Percentiles rank a stretch among this genome's conserved stretches.
Evolutionary conservation across 2,113 vertebrate species (phyloP).

Genomic region (Panurus biarmicus): DNA sequence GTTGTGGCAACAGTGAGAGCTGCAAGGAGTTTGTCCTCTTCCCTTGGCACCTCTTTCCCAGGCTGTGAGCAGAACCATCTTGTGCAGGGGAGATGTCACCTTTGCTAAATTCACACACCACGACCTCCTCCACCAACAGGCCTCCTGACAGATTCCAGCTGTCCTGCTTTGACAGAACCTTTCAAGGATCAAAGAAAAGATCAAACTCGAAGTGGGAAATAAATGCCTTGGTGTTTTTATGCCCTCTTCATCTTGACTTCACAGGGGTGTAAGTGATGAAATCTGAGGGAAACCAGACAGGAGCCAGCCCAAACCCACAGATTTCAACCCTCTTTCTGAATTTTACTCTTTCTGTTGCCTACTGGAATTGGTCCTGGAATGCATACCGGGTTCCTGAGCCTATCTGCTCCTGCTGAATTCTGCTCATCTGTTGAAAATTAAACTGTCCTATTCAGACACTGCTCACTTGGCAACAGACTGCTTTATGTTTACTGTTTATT

Average conservation of each 20-base stretch:
- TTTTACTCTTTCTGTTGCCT: neutral
- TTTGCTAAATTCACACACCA: neutral
- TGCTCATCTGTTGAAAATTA: slow-evolving; percentile 34
- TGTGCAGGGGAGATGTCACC: neutral
- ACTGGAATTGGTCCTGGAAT: neutral
- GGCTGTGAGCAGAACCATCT: neutral
- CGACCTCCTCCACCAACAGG: neutral
- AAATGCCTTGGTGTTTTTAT: neutral
- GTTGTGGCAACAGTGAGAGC: neutral
- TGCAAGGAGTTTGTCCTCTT: neutral
- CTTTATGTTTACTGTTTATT: slow-evolving; percentile 62
- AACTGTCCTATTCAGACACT: slow-evolving; percentile 26
- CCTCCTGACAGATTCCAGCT: neutral
- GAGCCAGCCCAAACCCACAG: neutral
- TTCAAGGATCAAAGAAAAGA: slow-evolving; percentile 12
- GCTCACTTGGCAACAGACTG: slow-evolving; percentile 46
- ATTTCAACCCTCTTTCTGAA: neutral
- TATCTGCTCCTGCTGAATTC: neutral
- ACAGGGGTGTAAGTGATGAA: neutral
- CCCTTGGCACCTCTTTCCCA: neutral
- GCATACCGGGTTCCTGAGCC: neutral
- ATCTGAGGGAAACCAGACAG: neutral
- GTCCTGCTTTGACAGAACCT: neutral
- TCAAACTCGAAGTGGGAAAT: neutral
- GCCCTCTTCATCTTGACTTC: neutral